Conservation (phyloP, 2,888 invertebrate species). For the Hemaris fuciformis region DNA sequence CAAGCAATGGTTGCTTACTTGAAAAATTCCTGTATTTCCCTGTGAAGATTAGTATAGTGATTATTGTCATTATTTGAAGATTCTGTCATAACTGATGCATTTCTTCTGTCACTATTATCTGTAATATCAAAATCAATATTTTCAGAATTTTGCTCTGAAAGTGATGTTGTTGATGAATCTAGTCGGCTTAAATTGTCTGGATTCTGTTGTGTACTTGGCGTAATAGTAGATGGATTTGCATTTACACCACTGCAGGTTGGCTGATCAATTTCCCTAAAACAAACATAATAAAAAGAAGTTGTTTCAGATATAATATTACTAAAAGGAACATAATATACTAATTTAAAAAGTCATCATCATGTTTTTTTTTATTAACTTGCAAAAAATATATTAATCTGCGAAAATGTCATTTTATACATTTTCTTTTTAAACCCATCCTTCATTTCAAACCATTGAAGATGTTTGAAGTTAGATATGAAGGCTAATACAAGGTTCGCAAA, state of each 20-base stretch:
- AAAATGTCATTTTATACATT: too few relatives aligned
- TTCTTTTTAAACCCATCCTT: too few relatives aligned
- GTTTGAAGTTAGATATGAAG: too few relatives aligned
- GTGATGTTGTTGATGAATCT: slow-evolving; percentile 47
- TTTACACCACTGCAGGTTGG: slow-evolving; percentile 43
- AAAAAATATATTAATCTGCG: too few relatives aligned
- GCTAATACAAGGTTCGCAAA: too few relatives aligned
- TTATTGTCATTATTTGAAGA: slow-evolving; percentile 24
- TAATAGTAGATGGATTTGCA: slow-evolving; percentile 27
- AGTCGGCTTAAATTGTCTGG: slow-evolving; percentile 28
- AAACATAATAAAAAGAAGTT: too few relatives aligned
- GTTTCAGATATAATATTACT: too few relatives aligned
- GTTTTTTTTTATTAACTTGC: too few relatives aligned
- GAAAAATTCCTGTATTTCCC: slow-evolving; percentile 57
- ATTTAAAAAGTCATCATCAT: too few relatives aligned
- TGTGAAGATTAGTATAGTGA: slow-evolving; percentile 15
- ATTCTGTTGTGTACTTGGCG: slow-evolving; percentile 31
- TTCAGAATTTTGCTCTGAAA: slow-evolving; percentile 48
- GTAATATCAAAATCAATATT: slow-evolving; percentile 41
- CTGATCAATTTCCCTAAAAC: slow-evolving; percentile 45
- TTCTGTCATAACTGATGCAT: slow-evolving; percentile 52
- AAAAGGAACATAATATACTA: too few relatives aligned
- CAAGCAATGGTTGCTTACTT: slow-evolving; percentile 49
- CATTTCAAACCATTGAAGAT: too few relatives aligned
- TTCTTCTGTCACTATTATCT: slow-evolving; percentile 35